Percentiles rank a stretch among this genome's conserved stretches.
Evolutionary conservation across 1,140 invertebrate species (phyloP).

Genomic region (Ganaspis sp.): DNA sequence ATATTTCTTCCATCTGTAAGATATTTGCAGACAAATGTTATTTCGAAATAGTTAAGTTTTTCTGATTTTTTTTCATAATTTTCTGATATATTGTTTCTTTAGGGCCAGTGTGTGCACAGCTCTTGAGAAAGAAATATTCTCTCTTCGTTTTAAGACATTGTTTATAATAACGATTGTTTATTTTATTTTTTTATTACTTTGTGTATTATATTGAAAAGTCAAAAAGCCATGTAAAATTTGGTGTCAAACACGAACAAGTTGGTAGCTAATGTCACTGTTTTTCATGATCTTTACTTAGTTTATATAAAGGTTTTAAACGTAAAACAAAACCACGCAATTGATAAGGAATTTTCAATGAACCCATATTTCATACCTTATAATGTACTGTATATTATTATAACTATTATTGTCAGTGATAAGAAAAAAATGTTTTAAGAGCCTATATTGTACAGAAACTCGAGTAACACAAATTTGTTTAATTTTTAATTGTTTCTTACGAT

Average conservation of each 20-base stretch:
- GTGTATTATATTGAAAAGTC: conserved; percentile 17
- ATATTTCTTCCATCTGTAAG: conserved; percentile 8
- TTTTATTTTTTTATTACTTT: conserved; percentile 24
- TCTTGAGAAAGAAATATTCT: background rate
- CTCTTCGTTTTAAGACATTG: background rate
- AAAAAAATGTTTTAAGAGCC: conserved; percentile 69
- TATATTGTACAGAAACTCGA: conserved; percentile 72
- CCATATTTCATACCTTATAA: conserved; percentile 48
- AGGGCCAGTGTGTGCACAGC: background rate
- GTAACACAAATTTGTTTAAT: conserved; percentile 66
- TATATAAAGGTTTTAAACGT: conserved; percentile 10
- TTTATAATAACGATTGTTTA: background rate
- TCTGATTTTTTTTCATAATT: background rate
- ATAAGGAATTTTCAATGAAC: conserved; percentile 41
- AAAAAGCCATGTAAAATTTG: conserved; percentile 32
- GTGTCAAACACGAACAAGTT: conserved; percentile 34
- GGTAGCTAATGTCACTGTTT: conserved; percentile 33
- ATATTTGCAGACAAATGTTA: background rate
- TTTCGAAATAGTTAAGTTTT: background rate
- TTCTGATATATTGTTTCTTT: background rate
- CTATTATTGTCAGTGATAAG: conserved; percentile 58
- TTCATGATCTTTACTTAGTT: conserved; percentile 30
- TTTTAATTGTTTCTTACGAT: conserved; percentile 68
- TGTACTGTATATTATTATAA: conserved; percentile 44
- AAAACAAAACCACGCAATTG: conserved; percentile 29